Evolutionary conservation across 2,113 vertebrate species (phyloP).

Genomic region (Butorides virescens): DNA sequence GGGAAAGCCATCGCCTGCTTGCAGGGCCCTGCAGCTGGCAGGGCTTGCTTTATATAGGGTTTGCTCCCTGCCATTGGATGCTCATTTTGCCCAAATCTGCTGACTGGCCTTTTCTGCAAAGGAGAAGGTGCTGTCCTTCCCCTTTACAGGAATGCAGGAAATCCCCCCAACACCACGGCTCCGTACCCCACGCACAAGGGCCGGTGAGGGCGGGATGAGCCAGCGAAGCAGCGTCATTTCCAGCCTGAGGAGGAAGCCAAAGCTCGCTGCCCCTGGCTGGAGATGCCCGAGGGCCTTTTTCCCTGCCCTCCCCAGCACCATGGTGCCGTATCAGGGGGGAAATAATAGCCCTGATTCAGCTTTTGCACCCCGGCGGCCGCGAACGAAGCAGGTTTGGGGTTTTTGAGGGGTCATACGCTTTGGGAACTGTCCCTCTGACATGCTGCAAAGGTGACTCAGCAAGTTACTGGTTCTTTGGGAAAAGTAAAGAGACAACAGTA

Average conservation of each 20-base stretch:
- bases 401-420: rapidly evolving
- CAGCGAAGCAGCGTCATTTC: not conserved
- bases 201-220: rapidly evolving
- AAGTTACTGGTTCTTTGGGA: not conserved
- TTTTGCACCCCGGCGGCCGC: not conserved
- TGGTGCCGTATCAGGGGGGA: rapidly evolving
- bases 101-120: not conserved
- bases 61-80: rapidly evolving
- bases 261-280: rapidly evolving
- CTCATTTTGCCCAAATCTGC: rapidly evolving
- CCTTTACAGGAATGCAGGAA: not conserved
- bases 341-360: not conserved
- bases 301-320: not conserved
- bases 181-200: rapidly evolving
- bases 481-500: not conserved
- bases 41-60: not conserved
- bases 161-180: rapidly evolving
- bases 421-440: not conserved
- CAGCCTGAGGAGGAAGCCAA: not conserved
- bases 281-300: not conserved
- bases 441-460: too few relatives aligned
- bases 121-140: not conserved
- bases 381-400: rapidly evolving
- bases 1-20: rapidly evolving
- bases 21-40: not conserved